Percentiles rank a stretch among this genome's conserved stretches.
Evolutionary conservation across 2,888 invertebrate species (phyloP).

Genomic region (Melieria omissa): DNA sequence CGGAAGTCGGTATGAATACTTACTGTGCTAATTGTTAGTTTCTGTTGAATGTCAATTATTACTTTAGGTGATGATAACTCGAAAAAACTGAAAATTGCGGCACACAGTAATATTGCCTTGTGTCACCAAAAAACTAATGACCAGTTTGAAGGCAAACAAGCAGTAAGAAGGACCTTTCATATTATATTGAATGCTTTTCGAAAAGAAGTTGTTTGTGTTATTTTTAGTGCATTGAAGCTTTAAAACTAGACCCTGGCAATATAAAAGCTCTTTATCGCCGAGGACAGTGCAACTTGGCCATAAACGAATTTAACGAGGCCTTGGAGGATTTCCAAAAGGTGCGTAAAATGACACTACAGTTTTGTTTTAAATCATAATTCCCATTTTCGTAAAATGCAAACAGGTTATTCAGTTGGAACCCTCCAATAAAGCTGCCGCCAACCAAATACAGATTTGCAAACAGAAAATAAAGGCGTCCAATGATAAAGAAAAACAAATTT

Average conservation of each 20-base stretch:
- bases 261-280: conserved; percentile 91
- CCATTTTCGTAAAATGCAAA: conserved; percentile 1
- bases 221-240: conserved; percentile 74
- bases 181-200: not conserved
- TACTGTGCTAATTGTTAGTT: not conserved
- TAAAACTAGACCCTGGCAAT: conserved; percentile 79
- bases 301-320: conserved; percentile 83
- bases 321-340: conserved; percentile 77
- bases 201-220: not conserved
- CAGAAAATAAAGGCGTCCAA: conserved; percentile 79
- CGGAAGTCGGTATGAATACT: conserved; percentile 48
- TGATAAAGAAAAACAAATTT: conserved; percentile 85
- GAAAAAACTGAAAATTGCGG: conserved; percentile 74
- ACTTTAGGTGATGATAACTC: conserved; percentile 66
- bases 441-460: conserved; percentile 79
- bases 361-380: not conserved
- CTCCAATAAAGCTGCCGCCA: conserved; percentile 87
- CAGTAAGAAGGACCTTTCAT: conserved; percentile 65
- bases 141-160: conserved; percentile 75
- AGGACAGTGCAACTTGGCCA: conserved; percentile 81
- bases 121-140: conserved; percentile 80
- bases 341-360: not conserved
- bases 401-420: conserved; percentile 81
- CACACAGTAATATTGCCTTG: conserved; percentile 83
- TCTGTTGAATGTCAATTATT: conserved; percentile 10